Base-by-base conservation (phyloP, 1,140 invertebrate genomes). In the Caenorhabditis brenneri region DNA sequence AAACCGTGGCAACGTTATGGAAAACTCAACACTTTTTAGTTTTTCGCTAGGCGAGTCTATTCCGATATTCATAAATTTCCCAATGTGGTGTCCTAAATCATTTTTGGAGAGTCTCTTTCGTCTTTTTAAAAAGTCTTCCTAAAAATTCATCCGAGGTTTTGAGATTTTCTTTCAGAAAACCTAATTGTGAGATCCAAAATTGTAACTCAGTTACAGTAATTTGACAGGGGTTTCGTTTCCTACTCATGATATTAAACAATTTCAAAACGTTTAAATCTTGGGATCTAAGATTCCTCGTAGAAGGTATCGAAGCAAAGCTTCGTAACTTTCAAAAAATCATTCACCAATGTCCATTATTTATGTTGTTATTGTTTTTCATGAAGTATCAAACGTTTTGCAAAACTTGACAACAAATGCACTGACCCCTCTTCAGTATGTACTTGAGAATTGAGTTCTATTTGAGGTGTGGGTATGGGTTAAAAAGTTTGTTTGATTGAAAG, bases 11-110 rank as follows among this genome's bases (percentile, higher is more conserved):
- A 74, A 74, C 65, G 36, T 74, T 46, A 74, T 74, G 33, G 65
- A 74, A 42, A 74, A 42, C 65, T 74, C 19, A 74, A 74, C 36
- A 74, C 65, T 74, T 74, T 74, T 74, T 74, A 42, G 7, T 33
- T 74, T 74, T 74, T 22, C 24, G 2, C 29, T 24, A 12, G 12
- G n/a, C n/a, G n/a, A n/a, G n/a, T n/a, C 46, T 74, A n/a, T 74
- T 46, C 29, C n/a, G n/a, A n/a, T 65, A 39, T n/a, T 65, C 65
- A 42, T 74, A 74, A 74, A 74, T 74, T 46, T 22, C 6, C 4
- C 16, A 74, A 10, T 12, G 6, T 74, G 4, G 10, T n/a, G 15
- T 22, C 24, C 15, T 74, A 29, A 74, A 74, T 74, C 65, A 42
- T 74, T 19, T 46, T 10, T 24, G 42, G 22, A 36, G 22, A 10